These are phyloP conservation scores for Arvicanthis niloticus DNA, from an alignment of 2,113 vertebrate species.

Conservation along the genomic window DNA sequence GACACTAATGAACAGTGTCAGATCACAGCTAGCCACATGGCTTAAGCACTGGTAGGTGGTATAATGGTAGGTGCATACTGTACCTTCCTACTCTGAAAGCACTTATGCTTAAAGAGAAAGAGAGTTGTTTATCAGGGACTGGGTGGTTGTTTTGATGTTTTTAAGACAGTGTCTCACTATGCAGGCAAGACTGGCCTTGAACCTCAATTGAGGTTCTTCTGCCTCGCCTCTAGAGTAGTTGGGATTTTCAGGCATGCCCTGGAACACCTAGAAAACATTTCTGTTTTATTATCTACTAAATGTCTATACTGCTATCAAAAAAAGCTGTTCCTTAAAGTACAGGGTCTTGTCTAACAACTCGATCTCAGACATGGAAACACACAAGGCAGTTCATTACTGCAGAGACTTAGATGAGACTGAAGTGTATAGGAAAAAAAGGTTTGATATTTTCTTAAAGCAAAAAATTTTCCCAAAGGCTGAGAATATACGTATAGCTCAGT, in stretches of 20 bases:
- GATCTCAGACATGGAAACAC: neutral
- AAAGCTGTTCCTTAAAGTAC: neutral
- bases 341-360: neutral
- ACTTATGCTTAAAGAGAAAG: neutral
- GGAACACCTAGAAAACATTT: neutral
- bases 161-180: neutral
- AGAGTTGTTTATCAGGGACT: neutral
- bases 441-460: constrained; percentile 54
- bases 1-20: neutral
- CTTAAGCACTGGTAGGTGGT: constrained; percentile 9
- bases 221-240: neutral
- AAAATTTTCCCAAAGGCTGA: constrained; percentile 49
- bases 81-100: neutral
- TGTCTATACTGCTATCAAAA: neutral
- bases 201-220: neutral
- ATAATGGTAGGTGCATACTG: neutral
- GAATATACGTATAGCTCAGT: neutral
- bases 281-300: neutral
- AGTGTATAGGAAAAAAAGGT: constrained; percentile 11
- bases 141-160: neutral
- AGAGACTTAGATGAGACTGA: neutral
- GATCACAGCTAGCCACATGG: neutral
- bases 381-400: neutral
- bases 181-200: neutral
- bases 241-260: neutral